Evolutionary conservation across 2,113 vertebrate species (phyloP).

Genomic region (Heliornis fulica): DNA sequence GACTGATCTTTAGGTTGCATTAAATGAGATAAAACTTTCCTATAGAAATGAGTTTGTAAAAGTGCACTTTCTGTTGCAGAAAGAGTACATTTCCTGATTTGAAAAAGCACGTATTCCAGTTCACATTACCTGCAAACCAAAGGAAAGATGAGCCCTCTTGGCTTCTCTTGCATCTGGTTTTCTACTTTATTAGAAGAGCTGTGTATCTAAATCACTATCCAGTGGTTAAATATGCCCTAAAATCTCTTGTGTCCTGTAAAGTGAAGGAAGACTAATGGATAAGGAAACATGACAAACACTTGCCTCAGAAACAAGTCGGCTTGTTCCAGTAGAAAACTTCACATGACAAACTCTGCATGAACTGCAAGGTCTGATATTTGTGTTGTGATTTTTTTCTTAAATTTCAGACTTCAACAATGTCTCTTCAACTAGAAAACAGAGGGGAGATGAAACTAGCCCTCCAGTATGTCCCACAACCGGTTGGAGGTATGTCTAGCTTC

Average conservation of each 20-base stretch:
- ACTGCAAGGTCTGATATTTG: not conserved
- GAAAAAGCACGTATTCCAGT: not conserved
- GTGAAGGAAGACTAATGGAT: not conserved
- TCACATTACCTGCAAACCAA: not conserved
- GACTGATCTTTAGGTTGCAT: not conserved
- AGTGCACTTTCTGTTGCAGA: not conserved
- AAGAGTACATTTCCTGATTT: not conserved
- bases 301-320: not conserved
- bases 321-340: not conserved
- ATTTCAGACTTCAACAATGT: conserved; percentile 60
- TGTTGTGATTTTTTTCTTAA: not conserved
- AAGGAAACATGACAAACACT: not conserved
- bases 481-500: conserved; percentile 72
- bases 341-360: not conserved
- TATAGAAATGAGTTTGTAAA: not conserved
- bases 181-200: not conserved
- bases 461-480: conserved; percentile 81
- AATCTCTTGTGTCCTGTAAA: not conserved
- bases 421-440: conserved; percentile 71
- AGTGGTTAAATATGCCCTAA: not conserved
- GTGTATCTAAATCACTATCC: not conserved
- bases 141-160: not conserved
- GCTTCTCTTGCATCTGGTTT: not conserved
- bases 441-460: conserved; percentile 89
- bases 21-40: not conserved